Evolutionary conservation across 2,797 vertebrate genomes (phyloP).

Genomic region (Sciurus carolinensis): DNA sequence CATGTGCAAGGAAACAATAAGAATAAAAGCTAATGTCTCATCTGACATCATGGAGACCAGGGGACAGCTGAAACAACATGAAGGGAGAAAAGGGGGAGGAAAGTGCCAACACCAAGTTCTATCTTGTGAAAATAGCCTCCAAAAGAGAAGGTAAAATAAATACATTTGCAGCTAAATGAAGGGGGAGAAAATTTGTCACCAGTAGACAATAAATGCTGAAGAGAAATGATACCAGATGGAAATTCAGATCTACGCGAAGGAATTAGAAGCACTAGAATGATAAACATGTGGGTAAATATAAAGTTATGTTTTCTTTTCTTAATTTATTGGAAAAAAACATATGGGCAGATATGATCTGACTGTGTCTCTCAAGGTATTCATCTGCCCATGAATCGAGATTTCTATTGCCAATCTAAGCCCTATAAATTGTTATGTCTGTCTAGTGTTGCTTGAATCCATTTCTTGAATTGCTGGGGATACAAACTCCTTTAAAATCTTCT

Average conservation of each 20-base stretch:
- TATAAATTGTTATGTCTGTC: neutral
- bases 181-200: neutral
- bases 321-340: neutral
- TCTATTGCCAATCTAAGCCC: neutral
- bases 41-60: neutral
- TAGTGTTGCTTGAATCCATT: neutral
- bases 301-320: constrained; percentile 26
- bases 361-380: neutral
- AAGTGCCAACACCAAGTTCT: neutral
- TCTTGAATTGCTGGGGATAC: neutral
- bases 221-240: constrained; percentile 7
- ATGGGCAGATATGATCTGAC: neutral
- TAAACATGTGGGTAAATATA: neutral
- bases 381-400: neutral
- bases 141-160: constrained; percentile 33
- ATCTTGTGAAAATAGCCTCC: constrained; percentile 26
- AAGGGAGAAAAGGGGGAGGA: neutral
- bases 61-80: neutral
- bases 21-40: neutral
- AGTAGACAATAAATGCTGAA: constrained; percentile 19
- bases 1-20: neutral
- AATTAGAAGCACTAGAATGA: constrained; percentile 28
- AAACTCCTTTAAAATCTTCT: neutral
- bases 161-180: neutral
- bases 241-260: neutral